Percentiles rank a stretch among this genome's conserved stretches.
These are phyloP conservation scores for Chrysolina haemoptera DNA, from an alignment of 2,888 invertebrate species.

Conservation along the genomic window DNA sequence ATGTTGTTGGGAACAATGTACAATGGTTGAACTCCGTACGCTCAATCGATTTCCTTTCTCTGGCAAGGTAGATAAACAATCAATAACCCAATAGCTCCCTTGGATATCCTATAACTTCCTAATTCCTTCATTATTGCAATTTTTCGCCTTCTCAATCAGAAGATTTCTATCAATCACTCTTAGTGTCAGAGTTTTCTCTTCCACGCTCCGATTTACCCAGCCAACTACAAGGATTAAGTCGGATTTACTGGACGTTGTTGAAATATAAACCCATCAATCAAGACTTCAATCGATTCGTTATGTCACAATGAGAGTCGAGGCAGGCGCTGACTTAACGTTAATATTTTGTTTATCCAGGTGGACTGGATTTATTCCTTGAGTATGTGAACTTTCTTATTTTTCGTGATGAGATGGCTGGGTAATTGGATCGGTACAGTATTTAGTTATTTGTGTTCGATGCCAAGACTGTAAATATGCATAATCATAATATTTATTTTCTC, in stretches of 20 bases:
- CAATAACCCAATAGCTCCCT: constrained; percentile 7
- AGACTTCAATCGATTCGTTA: constrained; percentile 47
- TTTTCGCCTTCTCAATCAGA: constrained; percentile 60
- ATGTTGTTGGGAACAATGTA: no score
- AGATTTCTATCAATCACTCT: constrained; percentile 69
- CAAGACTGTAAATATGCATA: constrained; percentile 9
- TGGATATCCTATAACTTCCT: constrained; percentile 39
- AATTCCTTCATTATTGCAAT: constrained; percentile 67
- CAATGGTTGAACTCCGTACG: neutral
- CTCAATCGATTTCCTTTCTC: neutral
- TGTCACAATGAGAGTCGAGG: constrained; percentile 34
- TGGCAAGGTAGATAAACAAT: neutral
- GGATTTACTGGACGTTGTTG: constrained; percentile 63
- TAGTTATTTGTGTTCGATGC: constrained; percentile 2
- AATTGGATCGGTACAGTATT: constrained; percentile 2
- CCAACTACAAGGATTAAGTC: constrained; percentile 60
- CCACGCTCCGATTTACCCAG: constrained; percentile 49
- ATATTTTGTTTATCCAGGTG: constrained; percentile 18
- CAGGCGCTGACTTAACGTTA: constrained; percentile 19
- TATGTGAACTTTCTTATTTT: constrained; percentile 6
- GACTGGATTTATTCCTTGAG: constrained; percentile 11
- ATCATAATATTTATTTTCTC: constrained; percentile 1
- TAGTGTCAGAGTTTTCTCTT: constrained; percentile 64
- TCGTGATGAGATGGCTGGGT: neutral
- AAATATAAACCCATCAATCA: constrained; percentile 69